Percentiles rank a stretch among this genome's conserved stretches.
Conservation (phyloP, 2,797 vertebrate species). For the Phylloscopus collybita region DNA sequence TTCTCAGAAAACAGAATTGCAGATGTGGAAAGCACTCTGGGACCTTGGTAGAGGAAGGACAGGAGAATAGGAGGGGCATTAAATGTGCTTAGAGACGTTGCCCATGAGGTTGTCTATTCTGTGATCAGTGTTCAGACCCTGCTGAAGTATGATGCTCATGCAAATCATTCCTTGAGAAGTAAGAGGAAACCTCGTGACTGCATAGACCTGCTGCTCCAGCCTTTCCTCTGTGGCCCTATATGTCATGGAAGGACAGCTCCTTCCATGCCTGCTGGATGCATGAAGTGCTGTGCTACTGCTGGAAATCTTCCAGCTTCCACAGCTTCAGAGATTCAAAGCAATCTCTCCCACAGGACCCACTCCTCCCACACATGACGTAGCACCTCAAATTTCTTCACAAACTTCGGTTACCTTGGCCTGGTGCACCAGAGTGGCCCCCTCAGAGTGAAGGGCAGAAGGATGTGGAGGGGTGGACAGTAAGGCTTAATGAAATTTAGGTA, state of each 20-base stretch:
- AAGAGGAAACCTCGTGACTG: background rate
- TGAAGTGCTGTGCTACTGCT: background rate
- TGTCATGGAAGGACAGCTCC: background rate
- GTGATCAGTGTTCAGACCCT: background rate
- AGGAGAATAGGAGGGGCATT: background rate
- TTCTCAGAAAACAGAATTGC: background rate
- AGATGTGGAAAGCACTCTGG: background rate
- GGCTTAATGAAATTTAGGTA: background rate
- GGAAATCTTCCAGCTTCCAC: background rate
- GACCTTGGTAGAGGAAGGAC: background rate
- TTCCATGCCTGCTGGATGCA: background rate
- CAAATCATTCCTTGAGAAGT: background rate
- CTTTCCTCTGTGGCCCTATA: background rate
- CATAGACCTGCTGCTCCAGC: background rate
- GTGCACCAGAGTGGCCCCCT: background rate
- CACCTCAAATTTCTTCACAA: background rate
- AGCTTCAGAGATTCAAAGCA: background rate
- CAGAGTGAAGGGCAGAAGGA: background rate
- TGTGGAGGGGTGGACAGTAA: background rate
- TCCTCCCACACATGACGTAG: accelerated
- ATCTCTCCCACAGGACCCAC: background rate
- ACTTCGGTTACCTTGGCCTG: background rate
- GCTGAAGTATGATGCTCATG: background rate
- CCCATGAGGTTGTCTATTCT: background rate
- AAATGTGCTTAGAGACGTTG: background rate